Evolutionary conservation across 1,140 invertebrate species (phyloP), one percentile per base, ranked within the genome.

Genomic region (Rhysida immarginata): DNA sequence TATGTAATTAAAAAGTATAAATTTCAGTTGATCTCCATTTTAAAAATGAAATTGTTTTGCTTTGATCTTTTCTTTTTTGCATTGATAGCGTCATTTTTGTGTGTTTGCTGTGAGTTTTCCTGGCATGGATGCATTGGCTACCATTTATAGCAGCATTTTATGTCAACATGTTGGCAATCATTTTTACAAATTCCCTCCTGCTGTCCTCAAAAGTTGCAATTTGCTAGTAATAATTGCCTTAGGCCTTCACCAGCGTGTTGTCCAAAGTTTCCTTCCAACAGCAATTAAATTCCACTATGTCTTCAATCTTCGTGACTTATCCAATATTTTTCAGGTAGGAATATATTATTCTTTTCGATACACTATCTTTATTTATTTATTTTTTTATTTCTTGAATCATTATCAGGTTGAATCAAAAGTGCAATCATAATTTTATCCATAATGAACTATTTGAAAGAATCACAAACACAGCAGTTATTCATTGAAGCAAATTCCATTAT

Each of bases 201-300:
- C 63, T 2, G 75, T 63, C 62, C 75, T 63, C 55, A 80, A 79
- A 60, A 72, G 81, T 26, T 65, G 73, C 1, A 72, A 77, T 21
- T 84, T 81, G 60, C 77, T 96, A 53, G 85, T 95, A 1, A 73
- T 78, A 51, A 86, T 86, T 20, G 82, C 90, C 0, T 76, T 96
- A 25, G 78, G 81, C 29, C 66, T 96, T 13, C 93, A 97, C 68
- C 79, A 84, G 62, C 87, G 90, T 72, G 82, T 86, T 2, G 77
- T 81, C 11, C 81, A 86, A 70, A 79, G 88, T 11, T 96, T 95
- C 67, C 72, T 95, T 46, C 92, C 92, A 2, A 96, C 92, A 24
- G 92, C 93, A 2, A 82, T 91, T 26, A 97, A 96, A 70, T 97
- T 94, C 65, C 93, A 96, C 71, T 97, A 97, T 63, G 83, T 96